These are phyloP conservation scores for Drosophila pseudotakahashii DNA, from an alignment of 2,888 invertebrate genomes.

Conservation along the genomic window DNA sequence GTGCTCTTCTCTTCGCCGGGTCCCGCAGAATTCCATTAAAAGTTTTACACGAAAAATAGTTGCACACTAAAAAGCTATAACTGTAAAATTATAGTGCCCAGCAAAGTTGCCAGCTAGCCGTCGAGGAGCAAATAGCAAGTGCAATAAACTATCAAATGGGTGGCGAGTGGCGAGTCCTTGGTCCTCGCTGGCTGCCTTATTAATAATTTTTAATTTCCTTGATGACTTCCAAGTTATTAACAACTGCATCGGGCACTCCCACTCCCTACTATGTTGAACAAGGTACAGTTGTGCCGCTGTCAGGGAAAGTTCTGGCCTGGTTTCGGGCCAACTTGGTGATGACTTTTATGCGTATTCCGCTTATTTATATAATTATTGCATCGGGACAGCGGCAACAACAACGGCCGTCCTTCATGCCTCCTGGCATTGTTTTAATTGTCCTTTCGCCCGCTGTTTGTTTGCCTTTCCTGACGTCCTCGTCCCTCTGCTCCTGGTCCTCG, in stretches of 20 bases:
- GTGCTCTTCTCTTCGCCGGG: conserved; percentile 31
- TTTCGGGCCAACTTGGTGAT: conserved; percentile 47
- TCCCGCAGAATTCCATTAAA: conserved; percentile 80
- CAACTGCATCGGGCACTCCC: conserved; percentile 54
- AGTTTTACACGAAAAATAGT: conserved; percentile 80
- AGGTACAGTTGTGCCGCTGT: conserved; percentile 28
- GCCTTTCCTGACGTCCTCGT: conserved; percentile 13
- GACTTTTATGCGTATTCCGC: conserved; percentile 52
- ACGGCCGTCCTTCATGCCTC: conserved; percentile 4
- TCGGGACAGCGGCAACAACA: no score
- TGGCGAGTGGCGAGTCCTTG: conserved; percentile 61
- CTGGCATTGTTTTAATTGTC: conserved; percentile 45
- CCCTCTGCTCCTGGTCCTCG: conserved; percentile 7
- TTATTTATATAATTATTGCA: conserved; percentile 52
- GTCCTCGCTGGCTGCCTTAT: conserved; percentile 64
- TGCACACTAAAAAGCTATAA: conserved; percentile 79
- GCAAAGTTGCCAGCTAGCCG: conserved; percentile 58
- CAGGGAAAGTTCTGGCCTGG: conserved; percentile 2
- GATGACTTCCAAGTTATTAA: conserved; percentile 82
- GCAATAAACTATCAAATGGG: conserved; percentile 73
- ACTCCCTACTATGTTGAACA: conserved; percentile 24
- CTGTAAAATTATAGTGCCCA: conserved; percentile 77
- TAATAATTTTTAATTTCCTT: conserved; percentile 83
- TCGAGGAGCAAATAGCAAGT: conserved; percentile 56
- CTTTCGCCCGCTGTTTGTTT: conserved; percentile 22